A percentile compares a stretch with the other conserved stretches of the same genome.
Conservation (phyloP, 2,888 invertebrate species). For the Psococerastis gibbosa region DNA sequence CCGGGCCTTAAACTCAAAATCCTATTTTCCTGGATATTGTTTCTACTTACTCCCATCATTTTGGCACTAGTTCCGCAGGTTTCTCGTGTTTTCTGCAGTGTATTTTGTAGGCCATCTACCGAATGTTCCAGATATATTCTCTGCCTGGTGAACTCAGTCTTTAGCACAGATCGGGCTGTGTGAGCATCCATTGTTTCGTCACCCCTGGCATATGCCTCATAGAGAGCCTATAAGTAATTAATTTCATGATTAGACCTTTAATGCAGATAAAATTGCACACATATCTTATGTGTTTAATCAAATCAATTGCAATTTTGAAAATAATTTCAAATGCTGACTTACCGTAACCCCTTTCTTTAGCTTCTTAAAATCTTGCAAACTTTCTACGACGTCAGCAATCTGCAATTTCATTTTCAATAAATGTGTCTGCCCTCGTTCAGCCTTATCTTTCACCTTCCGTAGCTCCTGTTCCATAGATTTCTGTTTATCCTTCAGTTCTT, state of each 20-base stretch:
- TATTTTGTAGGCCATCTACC: constrained; percentile 31
- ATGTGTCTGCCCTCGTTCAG: constrained; percentile 38
- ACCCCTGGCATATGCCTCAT: not conserved
- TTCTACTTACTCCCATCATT: no score
- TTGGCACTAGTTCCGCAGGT: no score
- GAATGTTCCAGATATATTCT: constrained; percentile 60
- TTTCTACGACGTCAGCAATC: constrained; percentile 56
- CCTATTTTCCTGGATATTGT: no score
- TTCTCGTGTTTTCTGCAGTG: constrained; percentile 22
- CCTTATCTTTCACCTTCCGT: constrained; percentile 40
- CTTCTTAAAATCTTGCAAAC: constrained; percentile 54
- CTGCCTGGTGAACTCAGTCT: constrained; percentile 58
- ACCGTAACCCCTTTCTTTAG: constrained; percentile 33
- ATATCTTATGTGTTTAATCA: no score
- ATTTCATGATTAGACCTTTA: no score
- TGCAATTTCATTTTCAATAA: constrained; percentile 63
- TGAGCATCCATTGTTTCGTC: constrained; percentile 18
- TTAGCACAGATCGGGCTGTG: constrained; percentile 48
- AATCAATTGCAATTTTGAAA: no score
- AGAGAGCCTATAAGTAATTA: no score
- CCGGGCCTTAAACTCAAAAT: no score
- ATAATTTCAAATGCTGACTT: constrained; percentile 16
- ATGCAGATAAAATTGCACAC: no score
- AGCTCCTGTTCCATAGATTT: constrained; percentile 50
- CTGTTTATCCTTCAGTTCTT: constrained; percentile 59